These are phyloP conservation scores for Drosophila truncata DNA, from an alignment of 1,140 invertebrate genomes.

Conservation along the genomic window DNA sequence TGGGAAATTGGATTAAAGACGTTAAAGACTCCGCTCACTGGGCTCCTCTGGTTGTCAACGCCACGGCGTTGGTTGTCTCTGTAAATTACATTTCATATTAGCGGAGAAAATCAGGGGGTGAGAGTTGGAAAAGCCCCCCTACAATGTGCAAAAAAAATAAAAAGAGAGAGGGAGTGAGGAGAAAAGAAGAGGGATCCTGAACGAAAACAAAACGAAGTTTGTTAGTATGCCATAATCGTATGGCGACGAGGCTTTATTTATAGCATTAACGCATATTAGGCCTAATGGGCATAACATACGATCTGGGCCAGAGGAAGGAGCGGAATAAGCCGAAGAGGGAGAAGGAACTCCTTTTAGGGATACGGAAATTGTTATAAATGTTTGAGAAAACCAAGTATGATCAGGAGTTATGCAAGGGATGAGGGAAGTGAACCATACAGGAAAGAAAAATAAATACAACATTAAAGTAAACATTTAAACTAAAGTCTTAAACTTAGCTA, in stretches of 20 bases:
- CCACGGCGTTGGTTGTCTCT: conserved; percentile 8
- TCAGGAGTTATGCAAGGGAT: conserved; percentile 54
- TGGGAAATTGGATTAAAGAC: conserved; percentile 81
- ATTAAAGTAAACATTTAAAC: background rate
- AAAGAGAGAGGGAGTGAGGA: background rate
- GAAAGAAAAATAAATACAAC: background rate
- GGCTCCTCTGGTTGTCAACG: conserved; percentile 24
- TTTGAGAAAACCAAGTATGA: conserved; percentile 35
- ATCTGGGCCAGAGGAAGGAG: conserved; percentile 1
- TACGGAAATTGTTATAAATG: conserved; percentile 66
- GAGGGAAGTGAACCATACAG: background rate
- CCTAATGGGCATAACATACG: conserved; percentile 79
- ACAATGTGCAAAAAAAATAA: conserved; percentile 32
- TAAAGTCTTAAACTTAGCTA: too few species aligned
- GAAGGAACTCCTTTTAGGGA: background rate
- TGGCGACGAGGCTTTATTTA: conserved; percentile 77
- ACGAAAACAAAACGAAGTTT: conserved; percentile 61
- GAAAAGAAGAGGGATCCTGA: conserved; percentile 11
- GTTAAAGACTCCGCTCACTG: conserved; percentile 64
- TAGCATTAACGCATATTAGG: conserved; percentile 82
- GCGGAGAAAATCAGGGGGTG: background rate
- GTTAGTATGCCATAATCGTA: conserved; percentile 83
- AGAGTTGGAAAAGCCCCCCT: conserved; percentile 3
- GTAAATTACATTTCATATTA: conserved; percentile 79
- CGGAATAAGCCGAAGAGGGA: background rate